Conservation (phyloP, 2,113 vertebrate genomes). For the Gobiocypris rarus region DNA sequence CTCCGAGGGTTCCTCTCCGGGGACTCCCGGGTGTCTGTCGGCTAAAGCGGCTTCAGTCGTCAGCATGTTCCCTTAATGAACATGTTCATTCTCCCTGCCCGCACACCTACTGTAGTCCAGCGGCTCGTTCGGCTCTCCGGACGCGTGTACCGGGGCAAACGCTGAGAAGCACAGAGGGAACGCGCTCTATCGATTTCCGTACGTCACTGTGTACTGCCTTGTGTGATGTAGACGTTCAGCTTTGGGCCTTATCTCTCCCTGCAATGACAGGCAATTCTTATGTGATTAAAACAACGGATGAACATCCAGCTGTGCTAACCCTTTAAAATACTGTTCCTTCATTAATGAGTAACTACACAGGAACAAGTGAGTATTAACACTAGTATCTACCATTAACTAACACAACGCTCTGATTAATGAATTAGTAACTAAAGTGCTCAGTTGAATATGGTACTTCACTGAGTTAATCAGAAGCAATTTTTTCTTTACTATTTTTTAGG, state of each 20-base stretch:
- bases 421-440: no score
- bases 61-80: constrained; percentile 14
- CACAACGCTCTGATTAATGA: no score
- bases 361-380: no score
- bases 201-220: constrained; percentile 59
- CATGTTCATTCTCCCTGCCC: constrained; percentile 4
- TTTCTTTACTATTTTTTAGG: no score
- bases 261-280: constrained; percentile 59
- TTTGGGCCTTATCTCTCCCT: constrained; percentile 64
- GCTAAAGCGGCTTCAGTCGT: not conserved
- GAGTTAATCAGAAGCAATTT: no score
- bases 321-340: no score
- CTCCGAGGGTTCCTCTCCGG: not conserved
- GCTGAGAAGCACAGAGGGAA: constrained; percentile 42
- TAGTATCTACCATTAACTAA: no score
- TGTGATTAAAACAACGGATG: constrained; percentile 62
- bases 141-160: not conserved
- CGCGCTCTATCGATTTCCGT: constrained; percentile 64
- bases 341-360: no score
- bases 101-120: not conserved
- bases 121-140: no score
- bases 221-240: constrained; percentile 54
- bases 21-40: not conserved
- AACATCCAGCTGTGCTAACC: not conserved
- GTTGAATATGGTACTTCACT: no score